Evolutionary conservation across 1,140 invertebrate genomes (phyloP).

Genomic region (Helicoverpa armigera): DNA sequence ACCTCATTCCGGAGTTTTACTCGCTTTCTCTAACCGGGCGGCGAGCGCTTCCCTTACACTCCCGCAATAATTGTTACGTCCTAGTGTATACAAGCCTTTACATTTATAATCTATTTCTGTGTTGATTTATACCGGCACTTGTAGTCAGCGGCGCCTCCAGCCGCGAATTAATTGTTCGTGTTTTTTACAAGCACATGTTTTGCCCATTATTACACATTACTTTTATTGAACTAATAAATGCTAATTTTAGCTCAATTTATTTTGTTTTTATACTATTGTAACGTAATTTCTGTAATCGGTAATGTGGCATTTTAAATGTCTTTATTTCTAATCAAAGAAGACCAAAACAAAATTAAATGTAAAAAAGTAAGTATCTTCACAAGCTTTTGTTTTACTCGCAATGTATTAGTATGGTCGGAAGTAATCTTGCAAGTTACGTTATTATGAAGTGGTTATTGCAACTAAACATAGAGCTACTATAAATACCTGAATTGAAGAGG

Average conservation of each 20-base stretch:
- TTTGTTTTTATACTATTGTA: not conserved
- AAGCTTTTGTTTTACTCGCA: no score
- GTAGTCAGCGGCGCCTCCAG: conserved; percentile 55
- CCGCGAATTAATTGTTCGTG: conserved; percentile 66
- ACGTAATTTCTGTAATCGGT: not conserved
- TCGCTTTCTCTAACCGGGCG: no score
- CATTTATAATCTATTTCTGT: conserved; percentile 44
- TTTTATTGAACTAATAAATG: conserved; percentile 43
- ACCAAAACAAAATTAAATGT: no score
- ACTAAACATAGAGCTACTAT: no score
- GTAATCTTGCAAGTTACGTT: no score
- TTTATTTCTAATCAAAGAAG: no score
- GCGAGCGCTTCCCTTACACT: no score
- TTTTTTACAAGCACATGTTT: conserved; percentile 43
- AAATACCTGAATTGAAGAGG: no score
- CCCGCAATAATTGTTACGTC: not conserved
- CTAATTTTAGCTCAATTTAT: conserved; percentile 2
- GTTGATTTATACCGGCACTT: conserved; percentile 57
- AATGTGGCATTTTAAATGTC: not conserved
- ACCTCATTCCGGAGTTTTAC: no score
- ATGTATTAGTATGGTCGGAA: no score
- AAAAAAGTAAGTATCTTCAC: no score
- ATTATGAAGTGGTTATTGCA: no score
- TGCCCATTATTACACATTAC: conserved; percentile 39
- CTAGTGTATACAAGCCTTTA: not conserved